Evolutionary conservation across 1,140 invertebrate genomes (phyloP).

Genomic region (Tribolium castaneum): DNA sequence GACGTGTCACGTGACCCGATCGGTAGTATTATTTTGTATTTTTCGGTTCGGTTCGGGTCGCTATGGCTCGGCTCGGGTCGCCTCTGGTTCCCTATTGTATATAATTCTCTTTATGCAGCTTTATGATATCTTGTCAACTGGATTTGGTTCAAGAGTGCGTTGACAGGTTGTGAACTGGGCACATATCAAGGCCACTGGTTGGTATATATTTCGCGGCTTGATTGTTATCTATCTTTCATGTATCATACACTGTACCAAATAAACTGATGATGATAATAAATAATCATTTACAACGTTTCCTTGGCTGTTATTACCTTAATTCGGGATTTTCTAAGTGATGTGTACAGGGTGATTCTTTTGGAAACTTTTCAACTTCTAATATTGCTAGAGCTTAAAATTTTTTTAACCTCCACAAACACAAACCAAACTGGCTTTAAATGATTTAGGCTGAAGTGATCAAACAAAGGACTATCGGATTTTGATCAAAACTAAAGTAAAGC

Average conservation of each 20-base stretch:
- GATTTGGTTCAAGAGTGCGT: background rate
- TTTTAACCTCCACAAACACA: no score
- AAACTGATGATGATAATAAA: conserved; percentile 50
- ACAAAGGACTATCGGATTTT: no score
- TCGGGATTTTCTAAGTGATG: no score
- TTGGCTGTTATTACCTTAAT: no score
- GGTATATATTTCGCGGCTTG: conserved; percentile 48
- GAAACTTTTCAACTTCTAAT: no score
- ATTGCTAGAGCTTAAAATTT: no score
- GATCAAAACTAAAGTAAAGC: no score
- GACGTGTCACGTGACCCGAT: background rate
- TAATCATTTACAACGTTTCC: conserved; percentile 50
- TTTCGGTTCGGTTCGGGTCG: background rate
- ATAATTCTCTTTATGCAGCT: conserved; percentile 37
- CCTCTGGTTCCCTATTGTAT: conserved; percentile 38
- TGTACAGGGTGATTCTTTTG: no score
- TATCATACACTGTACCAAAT: conserved; percentile 57
- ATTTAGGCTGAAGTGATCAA: no score
- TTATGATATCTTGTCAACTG: conserved; percentile 16
- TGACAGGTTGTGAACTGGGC: conserved; percentile 51
- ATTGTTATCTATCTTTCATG: conserved; percentile 52
- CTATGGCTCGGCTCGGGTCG: background rate
- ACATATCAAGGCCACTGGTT: conserved; percentile 53
- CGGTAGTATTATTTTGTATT: conserved; percentile 3
- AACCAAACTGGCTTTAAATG: no score